Evolutionary conservation across 2,113 vertebrate species (phyloP), one percentile per base, ranked within the genome.

Genomic region (Pomatostomus ruficeps): DNA sequence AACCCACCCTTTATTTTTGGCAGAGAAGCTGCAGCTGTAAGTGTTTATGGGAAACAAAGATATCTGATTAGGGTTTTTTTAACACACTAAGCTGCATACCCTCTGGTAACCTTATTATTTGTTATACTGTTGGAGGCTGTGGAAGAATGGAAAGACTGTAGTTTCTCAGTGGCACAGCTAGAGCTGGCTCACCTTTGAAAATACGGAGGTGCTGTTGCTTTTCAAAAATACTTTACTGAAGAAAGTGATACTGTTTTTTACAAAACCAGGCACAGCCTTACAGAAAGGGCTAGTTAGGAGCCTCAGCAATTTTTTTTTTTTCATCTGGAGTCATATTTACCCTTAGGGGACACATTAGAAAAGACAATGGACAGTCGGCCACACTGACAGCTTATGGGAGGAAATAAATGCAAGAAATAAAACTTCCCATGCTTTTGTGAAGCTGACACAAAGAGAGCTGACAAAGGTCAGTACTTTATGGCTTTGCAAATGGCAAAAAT

Each of bases 291-390:
- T 70, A 65, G 67, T 85, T 91, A 48, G 62, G 78, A 91, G 40
- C 46, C 89, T 91, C 82, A 85, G 82, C 42, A 88, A 91, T 95
- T 88, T 55, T 35, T 48, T 93, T 93, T 31, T 82, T 94, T 74
- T 93, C 85, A 70, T 93, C 46, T 7, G 4, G 66, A 95, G 58
- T 84, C 63, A 51, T 93, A 71, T 85, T 94, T 96, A 82, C 55
- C 67, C 94, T 82, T 85, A 79, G 83, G 87, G 91, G 67, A 94
- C 58, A 62, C 81, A 91, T 91, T 94, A 95, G 62, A 71, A 75
- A 82, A 94, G 85, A 95, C 94, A 95, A 93, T 96, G 91, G 93
- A 95, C 87, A 95, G 89, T 76, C 58, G n/a, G 45, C 81, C 38
- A 54, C 65, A 87, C 74, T 94, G 94, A 93, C 89, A 95, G 74